Evolutionary conservation across 1,140 invertebrate genomes (phyloP), one percentile per base, ranked within the genome.

Genomic region (Trichoplusia ni): DNA sequence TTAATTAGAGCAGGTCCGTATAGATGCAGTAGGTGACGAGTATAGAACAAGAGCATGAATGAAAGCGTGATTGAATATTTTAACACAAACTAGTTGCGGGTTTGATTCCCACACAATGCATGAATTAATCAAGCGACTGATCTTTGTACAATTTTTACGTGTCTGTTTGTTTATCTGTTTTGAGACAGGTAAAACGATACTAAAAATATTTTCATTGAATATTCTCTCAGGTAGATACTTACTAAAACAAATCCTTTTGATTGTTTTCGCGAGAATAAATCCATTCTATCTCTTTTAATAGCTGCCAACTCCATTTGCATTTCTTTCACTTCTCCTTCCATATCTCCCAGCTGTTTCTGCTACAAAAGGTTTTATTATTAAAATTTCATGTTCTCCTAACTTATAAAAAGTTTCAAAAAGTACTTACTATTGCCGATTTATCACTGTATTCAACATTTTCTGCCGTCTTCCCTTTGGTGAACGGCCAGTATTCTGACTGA

Each of bases 251-350:
- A 11, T 25, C 18, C 13, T 59, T 38, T 23, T n/a, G 21, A 40
- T 4, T 59, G 33, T 9, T 53, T 51, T 0, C 11, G 44, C 14
- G 35, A 9, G 19, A 35, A 29, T n/a, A 49, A 31, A 47, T 93
- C 91, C 59, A 92, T 80, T 49, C 92, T 83, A 69, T 94, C 92
- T 6, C 89, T 82, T 78, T 92, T 92, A 4, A 94, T 92, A 7
- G 91, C 91, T 0, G 87, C 87, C 40, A 94, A 68, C 71, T 94
- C 92, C 73, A 91, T 90, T 60, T 94, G 92, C 51, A 94, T 92
- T 14, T 89, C 90, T 44, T 91, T 91, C 0, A 94, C 92, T 69
- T 94, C 92, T 19, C 86, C 86, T 75, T 94, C 94, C 90, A 94
- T 93, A n/a, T 84, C 88, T 0, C 84, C 89, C 27, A 94, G 69